A percentile compares a stretch with the other conserved stretches of the same genome.
phyloP scores from a whole-genome alignment of 2,113 vertebrate genomes.

The Eulemur rufifrons region DNA sequence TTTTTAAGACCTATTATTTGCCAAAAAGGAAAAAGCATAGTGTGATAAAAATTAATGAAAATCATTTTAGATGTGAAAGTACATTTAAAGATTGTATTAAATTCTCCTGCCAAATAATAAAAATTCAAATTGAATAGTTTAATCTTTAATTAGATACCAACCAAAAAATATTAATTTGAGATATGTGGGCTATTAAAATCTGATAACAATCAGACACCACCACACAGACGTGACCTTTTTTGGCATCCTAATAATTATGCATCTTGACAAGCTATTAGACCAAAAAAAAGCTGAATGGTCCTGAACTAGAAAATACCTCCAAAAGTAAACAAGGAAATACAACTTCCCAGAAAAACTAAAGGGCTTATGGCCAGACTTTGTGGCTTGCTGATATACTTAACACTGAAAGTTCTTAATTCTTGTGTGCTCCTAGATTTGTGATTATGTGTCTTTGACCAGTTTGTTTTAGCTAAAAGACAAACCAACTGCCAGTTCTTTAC shows the following conservation, averaged over 20 bases:
- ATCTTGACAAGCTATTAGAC: constrained; percentile 54
- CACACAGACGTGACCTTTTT: constrained; percentile 54
- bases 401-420: constrained; percentile 13
- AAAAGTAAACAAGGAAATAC: neutral
- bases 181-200: constrained; percentile 63
- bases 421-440: neutral
- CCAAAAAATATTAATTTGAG: constrained; percentile 71
- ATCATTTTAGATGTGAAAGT: constrained; percentile 55
- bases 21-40: neutral
- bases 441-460: neutral
- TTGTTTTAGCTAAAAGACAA: neutral
- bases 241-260: constrained; percentile 52
- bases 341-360: neutral
- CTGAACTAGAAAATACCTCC: neutral
- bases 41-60: constrained; percentile 54
- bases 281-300: constrained; percentile 66
- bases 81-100: constrained; percentile 46
- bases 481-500: neutral
- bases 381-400: neutral
- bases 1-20: constrained; percentile 44
- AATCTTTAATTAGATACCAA: constrained; percentile 70
- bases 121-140: constrained; percentile 60
- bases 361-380: neutral
- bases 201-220: constrained; percentile 50
- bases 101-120: constrained; percentile 60